Conservation (phyloP, 2,888 invertebrate genomes). For the Chymomyza fuscimana region DNA sequence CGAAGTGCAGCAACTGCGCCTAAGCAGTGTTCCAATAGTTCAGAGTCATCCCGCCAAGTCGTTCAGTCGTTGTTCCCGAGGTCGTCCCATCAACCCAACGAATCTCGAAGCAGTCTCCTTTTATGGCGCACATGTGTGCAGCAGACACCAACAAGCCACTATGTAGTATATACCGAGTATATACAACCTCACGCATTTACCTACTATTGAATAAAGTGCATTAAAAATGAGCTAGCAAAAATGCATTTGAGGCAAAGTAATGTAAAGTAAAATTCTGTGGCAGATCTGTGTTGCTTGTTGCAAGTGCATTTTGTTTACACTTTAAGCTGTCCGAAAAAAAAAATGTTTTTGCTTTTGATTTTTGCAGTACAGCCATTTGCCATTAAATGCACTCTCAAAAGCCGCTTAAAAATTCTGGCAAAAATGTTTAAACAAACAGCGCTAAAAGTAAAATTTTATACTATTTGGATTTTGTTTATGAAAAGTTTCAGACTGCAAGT, state of each 20-base stretch:
- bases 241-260: constrained; percentile 46
- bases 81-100: not conserved
- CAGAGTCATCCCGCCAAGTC: not conserved
- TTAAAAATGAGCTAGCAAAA: constrained; percentile 63
- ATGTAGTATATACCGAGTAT: not conserved
- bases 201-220: constrained; percentile 59
- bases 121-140: constrained; percentile 73
- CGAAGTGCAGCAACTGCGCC: constrained; percentile 62
- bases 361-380: constrained; percentile 47
- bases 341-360: constrained; percentile 36
- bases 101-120: constrained; percentile 33
- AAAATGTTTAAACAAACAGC: constrained; percentile 54
- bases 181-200: not conserved
- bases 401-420: constrained; percentile 64
- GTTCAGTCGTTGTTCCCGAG: not conserved
- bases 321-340: constrained; percentile 58
- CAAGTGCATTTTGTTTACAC: constrained; percentile 67
- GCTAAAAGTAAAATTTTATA: constrained; percentile 23
- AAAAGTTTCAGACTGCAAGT: constrained; percentile 22
- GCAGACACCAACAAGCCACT: constrained; percentile 48
- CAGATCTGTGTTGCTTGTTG: constrained; percentile 9
- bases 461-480: constrained; percentile 12
- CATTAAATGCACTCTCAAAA: constrained; percentile 69
- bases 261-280: constrained; percentile 62
- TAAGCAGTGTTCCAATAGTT: constrained; percentile 21